Percentiles rank a stretch among this genome's conserved stretches.
These are phyloP conservation scores for Cichladusa arquata DNA, from an alignment of 2,113 vertebrate genomes.

Conservation along the genomic window DNA sequence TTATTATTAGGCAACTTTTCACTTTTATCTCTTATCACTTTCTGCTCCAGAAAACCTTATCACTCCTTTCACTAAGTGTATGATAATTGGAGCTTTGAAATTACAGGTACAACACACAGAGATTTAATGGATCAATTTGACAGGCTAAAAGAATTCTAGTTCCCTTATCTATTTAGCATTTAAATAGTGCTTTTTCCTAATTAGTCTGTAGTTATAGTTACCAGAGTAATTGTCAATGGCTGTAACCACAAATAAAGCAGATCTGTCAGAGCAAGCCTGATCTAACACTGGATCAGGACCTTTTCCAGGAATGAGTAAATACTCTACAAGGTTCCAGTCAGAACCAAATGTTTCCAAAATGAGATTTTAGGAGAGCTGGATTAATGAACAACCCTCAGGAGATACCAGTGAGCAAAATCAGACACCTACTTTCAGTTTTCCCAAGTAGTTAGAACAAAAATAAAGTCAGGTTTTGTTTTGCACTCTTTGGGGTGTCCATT, in stretches of 20 bases:
- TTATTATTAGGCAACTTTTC: slow-evolving; percentile 59
- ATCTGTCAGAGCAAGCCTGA: not conserved
- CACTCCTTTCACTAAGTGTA: slow-evolving; percentile 57
- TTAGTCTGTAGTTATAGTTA: slow-evolving; percentile 63
- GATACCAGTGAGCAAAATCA: not conserved
- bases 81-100: slow-evolving; percentile 69
- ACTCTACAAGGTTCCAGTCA: not conserved
- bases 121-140: slow-evolving; percentile 69
- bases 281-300: not conserved
- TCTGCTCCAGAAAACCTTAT: slow-evolving; percentile 65
- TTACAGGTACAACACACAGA: slow-evolving; percentile 64
- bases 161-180: slow-evolving; percentile 59
- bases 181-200: slow-evolving; percentile 55
- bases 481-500: accelerated
- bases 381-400: not conserved
- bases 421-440: not conserved
- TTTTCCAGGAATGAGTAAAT: not conserved
- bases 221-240: slow-evolving; percentile 52
- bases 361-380: not conserved
- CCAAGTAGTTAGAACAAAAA: not conserved
- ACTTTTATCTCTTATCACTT: slow-evolving; percentile 69
- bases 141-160: slow-evolving; percentile 56
- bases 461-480: accelerated
- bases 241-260: slow-evolving; percentile 53
- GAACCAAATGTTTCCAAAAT: not conserved